Evolutionary conservation across 2,888 invertebrate genomes (phyloP).

Genomic region (Galerucella nymphaeae): DNA sequence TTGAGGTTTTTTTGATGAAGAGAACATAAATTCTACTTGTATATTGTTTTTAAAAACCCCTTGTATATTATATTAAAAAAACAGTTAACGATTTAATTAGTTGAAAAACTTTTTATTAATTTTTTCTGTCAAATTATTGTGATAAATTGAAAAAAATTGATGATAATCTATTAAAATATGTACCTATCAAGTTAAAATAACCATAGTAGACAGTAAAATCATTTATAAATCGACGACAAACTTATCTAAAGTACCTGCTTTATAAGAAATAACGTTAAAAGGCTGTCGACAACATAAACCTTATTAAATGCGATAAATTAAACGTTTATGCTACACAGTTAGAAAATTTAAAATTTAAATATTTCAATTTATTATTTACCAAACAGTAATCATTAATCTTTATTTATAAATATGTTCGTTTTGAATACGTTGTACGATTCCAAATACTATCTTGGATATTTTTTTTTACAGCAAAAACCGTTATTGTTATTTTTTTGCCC

Average conservation of each 20-base stretch:
- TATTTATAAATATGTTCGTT: background rate
- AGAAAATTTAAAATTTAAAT: conserved; percentile 18
- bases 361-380: conserved; percentile 8
- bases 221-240: background rate
- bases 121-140: background rate
- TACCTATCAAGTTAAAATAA: background rate
- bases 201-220: background rate
- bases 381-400: conserved; percentile 8
- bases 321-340: conserved; percentile 11
- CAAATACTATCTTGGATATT: background rate
- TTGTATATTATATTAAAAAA: too few relatives aligned
- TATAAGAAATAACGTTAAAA: conserved; percentile 13
- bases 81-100: background rate
- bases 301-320: conserved; percentile 15
- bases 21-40: too few relatives aligned
- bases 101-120: background rate
- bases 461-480: background rate
- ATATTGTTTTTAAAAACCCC: too few relatives aligned
- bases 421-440: conserved; percentile 4
- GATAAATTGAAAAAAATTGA: background rate
- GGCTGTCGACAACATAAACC: conserved; percentile 11
- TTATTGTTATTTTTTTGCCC: background rate
- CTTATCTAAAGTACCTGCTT: conserved; percentile 16
- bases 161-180: background rate
- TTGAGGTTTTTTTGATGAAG: background rate